Percentiles rank a stretch among this genome's conserved stretches.
phyloP scores from a whole-genome alignment of 2,113 vertebrate genomes.

The Nipponia nippon region DNA sequence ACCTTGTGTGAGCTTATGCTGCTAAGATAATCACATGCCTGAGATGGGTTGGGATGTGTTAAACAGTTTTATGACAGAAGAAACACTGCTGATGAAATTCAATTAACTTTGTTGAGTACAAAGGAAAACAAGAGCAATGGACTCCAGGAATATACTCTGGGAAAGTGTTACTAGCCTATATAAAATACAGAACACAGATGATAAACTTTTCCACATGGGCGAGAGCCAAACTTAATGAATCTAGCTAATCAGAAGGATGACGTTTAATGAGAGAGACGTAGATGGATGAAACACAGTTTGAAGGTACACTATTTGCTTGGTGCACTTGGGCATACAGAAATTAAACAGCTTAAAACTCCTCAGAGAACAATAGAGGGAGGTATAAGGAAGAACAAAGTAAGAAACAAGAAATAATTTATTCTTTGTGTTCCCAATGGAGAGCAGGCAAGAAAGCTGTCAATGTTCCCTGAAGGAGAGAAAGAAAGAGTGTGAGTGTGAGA shows the following conservation, averaged over 20 bases:
- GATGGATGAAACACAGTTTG: neutral
- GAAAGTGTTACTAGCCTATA: neutral
- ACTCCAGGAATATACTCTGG: neutral
- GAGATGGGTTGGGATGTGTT: neutral
- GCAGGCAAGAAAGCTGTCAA: neutral
- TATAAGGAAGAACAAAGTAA: neutral
- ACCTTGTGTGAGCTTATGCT: neutral
- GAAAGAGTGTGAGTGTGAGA: neutral
- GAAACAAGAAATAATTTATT: conserved; percentile 9
- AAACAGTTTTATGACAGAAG: neutral
- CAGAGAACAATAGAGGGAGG: neutral
- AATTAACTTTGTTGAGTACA: neutral
- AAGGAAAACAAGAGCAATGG: neutral
- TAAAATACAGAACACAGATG: neutral
- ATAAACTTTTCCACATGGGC: neutral
- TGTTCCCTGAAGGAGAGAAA: neutral
- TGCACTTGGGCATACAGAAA: neutral
- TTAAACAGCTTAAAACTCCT: neutral
- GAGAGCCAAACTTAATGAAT: neutral
- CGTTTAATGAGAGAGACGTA: neutral
- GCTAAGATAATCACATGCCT: neutral
- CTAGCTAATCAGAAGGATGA: neutral
- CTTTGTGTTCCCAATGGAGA: neutral
- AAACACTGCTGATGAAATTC: neutral
- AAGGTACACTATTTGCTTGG: neutral